Evolutionary conservation across 2,888 invertebrate species (phyloP).

Genomic region (Sialis fuliginosa): DNA sequence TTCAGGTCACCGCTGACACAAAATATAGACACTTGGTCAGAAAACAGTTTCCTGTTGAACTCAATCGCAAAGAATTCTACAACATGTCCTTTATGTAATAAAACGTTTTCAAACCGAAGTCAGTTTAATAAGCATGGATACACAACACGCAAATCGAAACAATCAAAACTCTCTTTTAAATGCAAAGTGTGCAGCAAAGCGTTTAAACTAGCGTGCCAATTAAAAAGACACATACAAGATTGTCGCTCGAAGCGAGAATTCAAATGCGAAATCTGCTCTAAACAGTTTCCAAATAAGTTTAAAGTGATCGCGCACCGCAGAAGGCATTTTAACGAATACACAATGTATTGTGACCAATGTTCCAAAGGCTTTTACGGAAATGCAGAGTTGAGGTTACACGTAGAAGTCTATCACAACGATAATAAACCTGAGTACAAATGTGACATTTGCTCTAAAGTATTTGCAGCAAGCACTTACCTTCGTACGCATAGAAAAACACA

Average conservation of each 20-base stretch:
- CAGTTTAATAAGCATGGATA: background rate
- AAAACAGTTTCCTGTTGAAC: background rate
- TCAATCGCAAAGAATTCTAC: background rate
- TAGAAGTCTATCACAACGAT: background rate
- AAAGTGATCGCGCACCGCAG: background rate
- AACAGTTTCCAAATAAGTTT: too few species aligned
- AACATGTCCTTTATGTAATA: background rate
- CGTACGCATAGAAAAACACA: constrained; percentile 2
- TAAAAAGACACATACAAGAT: background rate
- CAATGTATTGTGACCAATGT: background rate
- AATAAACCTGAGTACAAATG: background rate
- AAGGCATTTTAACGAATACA: background rate
- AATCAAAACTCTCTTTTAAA: background rate
- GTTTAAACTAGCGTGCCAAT: background rate
- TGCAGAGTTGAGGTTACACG: background rate
- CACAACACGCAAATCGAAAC: background rate
- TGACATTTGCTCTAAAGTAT: constrained; percentile 3
- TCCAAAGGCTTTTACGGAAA: constrained; percentile 1
- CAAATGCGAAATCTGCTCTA: constrained; percentile 11
- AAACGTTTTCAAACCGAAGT: background rate
- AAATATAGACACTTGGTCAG: too few species aligned
- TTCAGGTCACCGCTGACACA: too few species aligned
- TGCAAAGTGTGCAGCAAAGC: background rate
- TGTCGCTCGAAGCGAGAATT: constrained; percentile 30
- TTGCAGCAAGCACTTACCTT: background rate